Base-by-base conservation (phyloP, 2,797 vertebrate genomes). In the Alca torda region DNA sequence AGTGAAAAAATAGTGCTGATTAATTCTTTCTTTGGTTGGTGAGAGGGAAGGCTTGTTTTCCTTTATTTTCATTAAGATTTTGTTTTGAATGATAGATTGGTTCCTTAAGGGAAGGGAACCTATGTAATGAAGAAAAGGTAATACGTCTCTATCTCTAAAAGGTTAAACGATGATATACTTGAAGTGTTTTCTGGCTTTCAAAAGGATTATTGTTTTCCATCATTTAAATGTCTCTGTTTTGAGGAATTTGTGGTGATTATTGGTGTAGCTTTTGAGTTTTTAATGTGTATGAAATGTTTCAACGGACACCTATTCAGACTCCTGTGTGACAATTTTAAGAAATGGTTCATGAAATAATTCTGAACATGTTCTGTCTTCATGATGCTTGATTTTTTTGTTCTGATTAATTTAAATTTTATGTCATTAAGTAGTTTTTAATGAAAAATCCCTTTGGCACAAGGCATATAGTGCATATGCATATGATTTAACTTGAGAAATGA, bases 351-450 rank as follows among this genome's bases (percentile, higher is more conserved):
- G 13, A 21, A 39, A 43, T 31, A 17, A 37, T 19, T 51, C 41
- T 60, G 33, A 4, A 18, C 11, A 0, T 6, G 53, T 41, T n/a
- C 35, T 31, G 20, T 31, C 26, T 8, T 26, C 0, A 1, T 43
- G n/a, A 16, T 0, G 13, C 25, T 33, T 10, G 28, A 9, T 92
- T 78, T 63, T 63, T 48, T 48, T 56, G 46, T 39, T 67, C 33
- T 39, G 64, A 20, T 51, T 76, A 23, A 8, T 20, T 67, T 4
- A 12, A 4, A 24, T 77, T 63, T 30, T 16, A 10, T 59, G 11
- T 41, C 21, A 5, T 57, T 67, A 19, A 63, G 51, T 60, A 24
- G 30, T 19, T 75, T 15, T 23, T 39, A 28, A 20, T 59, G 67
- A 75, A 73, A 6, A 61, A 6, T 15, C 50, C 28, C 75, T 26